Percentiles rank a stretch among this genome's conserved stretches.
Conservation (phyloP, 2,888 invertebrate genomes). For the Mythimna ferrago region DNA sequence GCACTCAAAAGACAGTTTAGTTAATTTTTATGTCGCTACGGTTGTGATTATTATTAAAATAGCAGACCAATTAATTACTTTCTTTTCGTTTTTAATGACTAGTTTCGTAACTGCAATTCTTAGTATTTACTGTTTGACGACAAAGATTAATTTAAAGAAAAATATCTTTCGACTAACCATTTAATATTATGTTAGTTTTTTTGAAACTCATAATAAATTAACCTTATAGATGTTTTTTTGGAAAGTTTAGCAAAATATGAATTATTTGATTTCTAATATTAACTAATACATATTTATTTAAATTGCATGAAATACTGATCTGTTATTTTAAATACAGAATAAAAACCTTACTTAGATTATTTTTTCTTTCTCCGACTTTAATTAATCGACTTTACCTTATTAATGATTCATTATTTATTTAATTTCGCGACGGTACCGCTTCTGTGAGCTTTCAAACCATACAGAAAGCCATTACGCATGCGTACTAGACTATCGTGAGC, state of each 20-base stretch:
- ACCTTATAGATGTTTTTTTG: not conserved
- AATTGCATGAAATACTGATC: not conserved
- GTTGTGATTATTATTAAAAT: constrained; percentile 49
- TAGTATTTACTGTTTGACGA: not conserved
- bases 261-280: not conserved
- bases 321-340: not conserved
- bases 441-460: constrained; percentile 78
- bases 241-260: not conserved
- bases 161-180: not conserved
- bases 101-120: constrained; percentile 1
- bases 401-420: not conserved
- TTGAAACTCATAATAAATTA: not conserved
- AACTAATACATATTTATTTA: constrained; percentile 6
- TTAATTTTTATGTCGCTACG: constrained; percentile 27
- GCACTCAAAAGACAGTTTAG: constrained; percentile 26
- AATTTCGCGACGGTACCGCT: constrained; percentile 77
- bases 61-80: constrained; percentile 19
- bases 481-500: constrained; percentile 74
- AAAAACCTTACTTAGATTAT: not conserved
- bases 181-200: not conserved
- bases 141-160: not conserved
- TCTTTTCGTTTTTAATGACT: constrained; percentile 4
- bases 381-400: not conserved
- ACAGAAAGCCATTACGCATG: constrained; percentile 81
- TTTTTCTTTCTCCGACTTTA: not conserved